These are phyloP conservation scores for Drosophila fuyamai DNA, from an alignment of 1,140 invertebrate species.

Conservation along the genomic window DNA sequence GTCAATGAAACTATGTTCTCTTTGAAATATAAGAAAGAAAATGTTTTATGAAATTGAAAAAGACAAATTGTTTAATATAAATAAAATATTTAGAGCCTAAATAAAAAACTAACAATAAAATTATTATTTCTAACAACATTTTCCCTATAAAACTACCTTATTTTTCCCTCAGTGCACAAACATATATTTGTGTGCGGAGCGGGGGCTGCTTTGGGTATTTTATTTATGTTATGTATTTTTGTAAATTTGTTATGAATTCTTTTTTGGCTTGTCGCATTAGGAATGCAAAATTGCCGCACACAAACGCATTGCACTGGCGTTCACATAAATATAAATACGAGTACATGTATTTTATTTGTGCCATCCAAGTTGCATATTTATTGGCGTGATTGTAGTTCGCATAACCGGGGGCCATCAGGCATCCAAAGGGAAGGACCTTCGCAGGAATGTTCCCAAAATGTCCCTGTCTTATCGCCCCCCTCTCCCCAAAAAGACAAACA, in stretches of 20 bases:
- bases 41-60: too few relatives aligned
- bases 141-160: too few relatives aligned
- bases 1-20: too few relatives aligned
- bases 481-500: constrained; percentile 5
- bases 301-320: constrained; percentile 12
- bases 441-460: not conserved
- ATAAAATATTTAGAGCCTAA: too few relatives aligned
- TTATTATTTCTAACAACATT: too few relatives aligned
- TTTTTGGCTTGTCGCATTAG: constrained; percentile 71
- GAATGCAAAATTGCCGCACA: constrained; percentile 73
- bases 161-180: not conserved
- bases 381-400: constrained; percentile 55
- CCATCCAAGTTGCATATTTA: constrained; percentile 69
- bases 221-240: constrained; percentile 70
- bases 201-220: constrained; percentile 50
- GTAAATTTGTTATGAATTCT: constrained; percentile 72
- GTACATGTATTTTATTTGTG: constrained; percentile 38
- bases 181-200: not conserved
- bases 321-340: constrained; percentile 16
- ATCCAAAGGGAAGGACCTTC: constrained; percentile 5
- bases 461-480: not conserved
- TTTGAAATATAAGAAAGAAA: too few relatives aligned
- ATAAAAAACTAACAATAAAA: too few relatives aligned
- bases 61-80: too few relatives aligned
- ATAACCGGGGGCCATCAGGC: constrained; percentile 39